A percentile compares a stretch with the other conserved stretches of the same genome.
These are phyloP conservation scores for Blastomussa wellsi DNA, from an alignment of 92 coral and sea anemone species.

Conservation along the genomic window DNA sequence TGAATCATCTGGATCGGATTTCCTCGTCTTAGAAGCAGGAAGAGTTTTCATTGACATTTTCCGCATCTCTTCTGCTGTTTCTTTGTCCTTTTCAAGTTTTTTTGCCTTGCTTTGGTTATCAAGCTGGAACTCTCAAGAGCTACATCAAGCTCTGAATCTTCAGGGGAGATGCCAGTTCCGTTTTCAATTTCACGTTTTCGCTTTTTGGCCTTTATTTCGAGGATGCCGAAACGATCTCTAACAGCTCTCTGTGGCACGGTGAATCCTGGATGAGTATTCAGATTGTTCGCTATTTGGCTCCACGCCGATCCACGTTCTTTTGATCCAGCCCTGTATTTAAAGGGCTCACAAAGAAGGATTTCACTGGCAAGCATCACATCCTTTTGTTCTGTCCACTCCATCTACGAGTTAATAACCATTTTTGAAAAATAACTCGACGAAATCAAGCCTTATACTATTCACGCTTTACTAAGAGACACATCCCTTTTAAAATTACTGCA, in stretches of 20 bases:
- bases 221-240: slow-evolving; percentile 43
- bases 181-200: slow-evolving; percentile 43
- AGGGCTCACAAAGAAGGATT: slow-evolving; percentile 50
- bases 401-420: slow-evolving; percentile 36
- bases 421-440: slow-evolving; percentile 40
- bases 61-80: slow-evolving; percentile 50
- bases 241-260: slow-evolving; percentile 51
- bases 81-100: slow-evolving; percentile 49
- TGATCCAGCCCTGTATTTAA: slow-evolving; percentile 41
- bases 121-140: slow-evolving; percentile 44
- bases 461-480: slow-evolving; percentile 8
- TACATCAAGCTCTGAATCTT: slow-evolving; percentile 56
- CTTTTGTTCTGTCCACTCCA: slow-evolving; percentile 60
- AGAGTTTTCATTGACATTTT: slow-evolving; percentile 44
- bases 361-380: slow-evolving; percentile 45
- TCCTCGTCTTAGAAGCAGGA: slow-evolving; percentile 45
- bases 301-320: slow-evolving; percentile 55
- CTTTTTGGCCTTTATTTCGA: slow-evolving; percentile 51
- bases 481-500: slow-evolving; percentile 1
- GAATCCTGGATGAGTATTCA: slow-evolving; percentile 60
- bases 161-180: slow-evolving; percentile 60
- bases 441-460: slow-evolving; percentile 40
- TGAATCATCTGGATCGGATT: slow-evolving; percentile 41
- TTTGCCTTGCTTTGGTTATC: slow-evolving; percentile 48
- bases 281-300: slow-evolving; percentile 53